These are phyloP conservation scores for Ips nitidus DNA, from an alignment of 1,140 invertebrate species.

Conservation along the genomic window DNA sequence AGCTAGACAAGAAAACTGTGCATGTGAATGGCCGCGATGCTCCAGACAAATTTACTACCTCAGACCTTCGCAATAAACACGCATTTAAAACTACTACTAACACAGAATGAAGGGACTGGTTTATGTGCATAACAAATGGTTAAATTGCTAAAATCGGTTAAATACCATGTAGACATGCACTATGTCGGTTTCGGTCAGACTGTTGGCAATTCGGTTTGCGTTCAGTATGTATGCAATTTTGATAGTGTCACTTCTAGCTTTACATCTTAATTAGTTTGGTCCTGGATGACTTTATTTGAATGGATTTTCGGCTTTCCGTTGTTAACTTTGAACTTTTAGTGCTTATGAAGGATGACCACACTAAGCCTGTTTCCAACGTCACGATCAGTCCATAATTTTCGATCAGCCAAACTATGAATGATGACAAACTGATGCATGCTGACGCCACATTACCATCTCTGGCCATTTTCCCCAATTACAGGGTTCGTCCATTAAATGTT, in stretches of 20 bases:
- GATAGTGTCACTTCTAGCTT: background rate
- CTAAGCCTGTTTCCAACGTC: conserved; percentile 20
- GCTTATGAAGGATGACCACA: conserved; percentile 22
- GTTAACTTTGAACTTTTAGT: background rate
- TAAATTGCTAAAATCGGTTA: background rate
- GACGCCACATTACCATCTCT: conserved; percentile 5
- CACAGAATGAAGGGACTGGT: background rate
- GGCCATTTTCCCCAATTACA: conserved; percentile 12
- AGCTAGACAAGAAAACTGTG: no score
- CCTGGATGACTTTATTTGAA: background rate
- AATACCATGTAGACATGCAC: conserved; percentile 2
- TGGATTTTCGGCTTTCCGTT: background rate
- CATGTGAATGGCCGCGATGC: no score
- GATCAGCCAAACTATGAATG: conserved; percentile 31
- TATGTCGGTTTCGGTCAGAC: background rate
- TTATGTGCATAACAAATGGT: background rate
- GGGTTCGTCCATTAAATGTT: conserved; percentile 15
- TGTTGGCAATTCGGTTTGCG: background rate
- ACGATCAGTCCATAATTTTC: conserved; percentile 29
- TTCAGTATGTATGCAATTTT: background rate
- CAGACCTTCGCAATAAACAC: no score
- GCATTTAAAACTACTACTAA: background rate
- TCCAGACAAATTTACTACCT: no score
- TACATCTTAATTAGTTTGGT: background rate
- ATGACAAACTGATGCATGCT: conserved; percentile 28